phyloP scores from a whole-genome alignment of 2,797 vertebrate genomes.

The Myotis planiceps region DNA sequence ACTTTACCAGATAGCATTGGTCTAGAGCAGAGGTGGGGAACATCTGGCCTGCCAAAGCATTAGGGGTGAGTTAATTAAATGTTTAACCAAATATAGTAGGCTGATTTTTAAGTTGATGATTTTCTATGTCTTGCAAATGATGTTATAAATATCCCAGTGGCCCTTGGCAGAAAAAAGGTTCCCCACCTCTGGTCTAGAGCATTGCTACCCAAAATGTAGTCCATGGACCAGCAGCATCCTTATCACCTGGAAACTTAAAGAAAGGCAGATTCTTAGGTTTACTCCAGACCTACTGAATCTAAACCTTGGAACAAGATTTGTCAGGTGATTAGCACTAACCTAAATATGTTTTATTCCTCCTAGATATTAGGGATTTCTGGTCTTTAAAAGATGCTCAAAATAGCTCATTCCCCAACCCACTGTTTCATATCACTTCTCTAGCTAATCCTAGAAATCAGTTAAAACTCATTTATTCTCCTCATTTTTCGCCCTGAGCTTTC shows the following conservation, averaged over 20 bases:
- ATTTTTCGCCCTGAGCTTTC: background rate
- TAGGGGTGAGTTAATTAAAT: too few species aligned
- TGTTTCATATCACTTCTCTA: background rate
- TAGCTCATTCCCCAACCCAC: background rate
- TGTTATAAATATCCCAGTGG: too few species aligned
- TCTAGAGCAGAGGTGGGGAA: background rate
- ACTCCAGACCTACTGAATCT: background rate
- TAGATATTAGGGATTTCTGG: background rate
- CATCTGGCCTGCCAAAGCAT: too few species aligned
- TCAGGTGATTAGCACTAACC: background rate
- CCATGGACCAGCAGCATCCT: background rate
- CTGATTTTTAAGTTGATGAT: too few species aligned
- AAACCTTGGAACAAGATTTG: background rate
- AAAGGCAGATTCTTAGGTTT: constrained; percentile 12
- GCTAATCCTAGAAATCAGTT: background rate
- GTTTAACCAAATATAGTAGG: too few species aligned
- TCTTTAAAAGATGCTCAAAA: background rate
- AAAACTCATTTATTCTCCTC: background rate
- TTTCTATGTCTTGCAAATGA: too few species aligned
- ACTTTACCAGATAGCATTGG: background rate
- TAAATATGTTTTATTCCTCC: background rate
- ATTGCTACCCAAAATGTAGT: background rate
- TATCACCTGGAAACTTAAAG: background rate
- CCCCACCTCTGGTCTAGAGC: background rate
- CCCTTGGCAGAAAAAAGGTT: too few species aligned